Conservation (phyloP, 2,888 invertebrate species). For the Agrilus biguttatus region DNA sequence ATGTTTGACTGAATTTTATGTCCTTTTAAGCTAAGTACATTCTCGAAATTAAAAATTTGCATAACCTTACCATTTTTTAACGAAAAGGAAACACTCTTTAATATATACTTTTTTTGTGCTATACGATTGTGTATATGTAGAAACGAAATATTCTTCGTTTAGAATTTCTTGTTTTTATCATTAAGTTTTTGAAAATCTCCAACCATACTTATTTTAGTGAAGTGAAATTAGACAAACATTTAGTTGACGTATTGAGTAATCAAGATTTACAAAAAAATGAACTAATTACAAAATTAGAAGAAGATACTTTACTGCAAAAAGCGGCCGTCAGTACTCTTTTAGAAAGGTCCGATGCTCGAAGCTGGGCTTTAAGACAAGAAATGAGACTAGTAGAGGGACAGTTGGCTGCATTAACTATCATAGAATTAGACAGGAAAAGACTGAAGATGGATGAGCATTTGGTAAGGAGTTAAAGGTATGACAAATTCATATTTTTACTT, state of each 20-base stretch:
- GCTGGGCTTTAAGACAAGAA: conserved; percentile 64
- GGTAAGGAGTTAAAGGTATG: conserved; percentile 26
- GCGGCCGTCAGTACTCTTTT: conserved; percentile 56
- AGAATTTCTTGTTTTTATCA: neutral
- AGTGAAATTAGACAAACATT: conserved; percentile 43
- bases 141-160: neutral
- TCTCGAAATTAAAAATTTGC: too few relatives aligned
- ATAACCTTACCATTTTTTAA: too few relatives aligned
- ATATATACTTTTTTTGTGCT: too few relatives aligned
- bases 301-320: conserved; percentile 58
- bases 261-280: conserved; percentile 46
- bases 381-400: conserved; percentile 57
- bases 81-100: too few relatives aligned
- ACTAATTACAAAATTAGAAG: conserved; percentile 44
- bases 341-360: conserved; percentile 58
- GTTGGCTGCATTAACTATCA: conserved; percentile 52
- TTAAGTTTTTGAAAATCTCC: neutral
- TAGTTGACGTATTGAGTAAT: conserved; percentile 43
- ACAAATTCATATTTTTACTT: conserved; percentile 1
- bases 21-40: too few relatives aligned
- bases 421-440: conserved; percentile 58
- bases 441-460: conserved; percentile 51
- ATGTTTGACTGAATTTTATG: too few relatives aligned
- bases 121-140: neutral
- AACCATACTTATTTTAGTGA: conserved; percentile 31